A percentile compares a stretch with the other conserved stretches of the same genome.
These are phyloP conservation scores for Deroplatys truncata DNA, from an alignment of 2,888 invertebrate genomes.

Conservation along the genomic window DNA sequence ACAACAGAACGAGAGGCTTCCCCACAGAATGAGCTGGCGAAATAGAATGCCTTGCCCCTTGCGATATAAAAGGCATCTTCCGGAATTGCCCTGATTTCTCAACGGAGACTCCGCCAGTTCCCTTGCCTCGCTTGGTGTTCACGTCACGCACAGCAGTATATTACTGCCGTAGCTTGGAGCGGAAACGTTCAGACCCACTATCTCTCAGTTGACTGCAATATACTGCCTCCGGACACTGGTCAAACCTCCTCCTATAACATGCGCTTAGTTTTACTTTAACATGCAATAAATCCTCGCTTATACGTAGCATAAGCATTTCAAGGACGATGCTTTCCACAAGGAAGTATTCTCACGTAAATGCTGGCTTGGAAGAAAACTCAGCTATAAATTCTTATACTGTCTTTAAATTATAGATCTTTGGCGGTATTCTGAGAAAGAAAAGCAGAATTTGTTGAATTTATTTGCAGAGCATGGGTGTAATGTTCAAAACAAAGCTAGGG, in stretches of 20 bases:
- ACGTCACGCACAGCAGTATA: slow-evolving; percentile 22
- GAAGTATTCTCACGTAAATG: too few relatives aligned
- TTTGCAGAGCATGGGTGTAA: too few relatives aligned
- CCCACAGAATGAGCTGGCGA: background rate
- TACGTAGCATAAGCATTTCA: too few relatives aligned
- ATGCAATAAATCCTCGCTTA: too few relatives aligned
- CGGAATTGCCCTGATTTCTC: slow-evolving; percentile 5
- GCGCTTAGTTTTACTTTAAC: too few relatives aligned
- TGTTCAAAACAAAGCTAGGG: too few relatives aligned
- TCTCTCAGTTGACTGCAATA: background rate
- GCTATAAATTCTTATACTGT: too few relatives aligned
- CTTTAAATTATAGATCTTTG: too few relatives aligned
- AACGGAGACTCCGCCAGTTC: background rate
- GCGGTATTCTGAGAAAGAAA: too few relatives aligned
- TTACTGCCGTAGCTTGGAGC: slow-evolving; percentile 15
- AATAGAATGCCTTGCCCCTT: background rate
- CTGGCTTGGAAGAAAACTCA: too few relatives aligned
- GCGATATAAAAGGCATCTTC: background rate
- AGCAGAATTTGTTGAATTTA: too few relatives aligned
- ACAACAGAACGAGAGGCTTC: background rate
- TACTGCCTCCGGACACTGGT: background rate
- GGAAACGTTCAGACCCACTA: background rate
- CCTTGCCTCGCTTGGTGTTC: background rate
- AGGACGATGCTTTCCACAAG: too few relatives aligned
- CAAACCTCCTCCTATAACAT: background rate